Base-by-base conservation (phyloP, 2,797 vertebrate genomes). In the Sciurus vulgaris region DNA sequence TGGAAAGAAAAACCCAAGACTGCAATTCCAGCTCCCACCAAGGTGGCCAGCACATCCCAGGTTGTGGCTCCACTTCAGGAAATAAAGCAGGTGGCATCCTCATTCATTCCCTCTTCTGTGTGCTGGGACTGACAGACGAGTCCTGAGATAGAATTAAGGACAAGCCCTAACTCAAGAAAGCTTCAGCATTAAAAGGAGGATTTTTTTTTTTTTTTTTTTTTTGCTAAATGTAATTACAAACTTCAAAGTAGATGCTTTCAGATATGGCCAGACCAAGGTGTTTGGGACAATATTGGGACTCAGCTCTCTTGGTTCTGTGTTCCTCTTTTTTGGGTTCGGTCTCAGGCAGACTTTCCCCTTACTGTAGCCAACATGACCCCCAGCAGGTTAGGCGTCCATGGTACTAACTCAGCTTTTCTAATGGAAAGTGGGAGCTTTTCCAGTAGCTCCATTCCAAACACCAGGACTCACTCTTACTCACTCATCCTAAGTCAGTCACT, bases 11-110 rank as follows among this genome's bases (percentile, higher is more conserved):
- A 89, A 89, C 41, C 11, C n/a, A 26, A 4, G 13, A 56, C 10
- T 83, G 74, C 89, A 59, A 30, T 69, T 24, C 49, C 72, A 0
- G 65, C 70, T 81, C 83, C 33, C 4, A 15, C 70, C 63, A 51
- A 83, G 13, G 30, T 67, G 24, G 14, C 38, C 69, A 69, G 76
- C 14, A 3, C 86, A 49, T 96, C 86, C 4, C 73, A 85, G 63
- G 63, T 65, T 44, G 4, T n/a, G 59, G 76, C 28, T 44, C 95
- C 91, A 8, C 91, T 96, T 89, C 86, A 97, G 82, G 96, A 97
- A 87, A 85, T 93, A 72, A 95, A 96, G 33, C 93, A 97, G 97
- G 97, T 98, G 69, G 95, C 28, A 38, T 56, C 44, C 11, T 61
- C 44, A 70, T 73, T 35, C 18, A 24, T 22, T 83, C n/a, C 70